Base-by-base conservation (phyloP, 2,797 vertebrate genomes). In the Enteromius unitaeniatus region DNA sequence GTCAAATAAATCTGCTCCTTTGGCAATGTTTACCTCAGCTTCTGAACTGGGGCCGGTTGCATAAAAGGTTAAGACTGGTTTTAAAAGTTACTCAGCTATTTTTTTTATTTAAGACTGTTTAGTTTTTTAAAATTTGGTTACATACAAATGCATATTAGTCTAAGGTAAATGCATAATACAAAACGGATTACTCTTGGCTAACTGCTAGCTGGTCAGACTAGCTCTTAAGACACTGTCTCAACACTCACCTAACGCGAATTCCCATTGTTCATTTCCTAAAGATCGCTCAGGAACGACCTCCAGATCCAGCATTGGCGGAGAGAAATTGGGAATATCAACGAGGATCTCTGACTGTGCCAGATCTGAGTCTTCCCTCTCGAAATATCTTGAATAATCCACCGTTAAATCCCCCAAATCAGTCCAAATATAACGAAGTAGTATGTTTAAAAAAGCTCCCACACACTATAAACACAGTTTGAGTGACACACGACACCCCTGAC, bases 241-340 rank as follows among this genome's bases (percentile, higher is more conserved):
- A 37, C 37, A 67, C 88, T 89, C 85, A 98, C 98, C 98, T 94
- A 99, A 94, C 85, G 97, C 96, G 88, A 99, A 99, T 94, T 99
- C 98, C 98, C 98, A 99, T 98, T 97, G 98, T 92, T 99, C 98
- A 95, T 99, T 98, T 95, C 98, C 98, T 91, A 99, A 94, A 94
- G 98, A 99, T 89, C 98, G 96, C 95, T 99, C 98, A 92, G 98
- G 98, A 87, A 99, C 97, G 93, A 99, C 98, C 93, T 99, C 98
- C 95, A 99, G 95, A 95, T 99, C 98, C 94, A 99, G 97, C 98
- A 99, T 99, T 98, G 97, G 96, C 95, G 89, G 93, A 92, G 90
- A 90, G 86, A 92, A 53, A 79, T 47, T 83, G 88, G 77, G 90
- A 62, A 85, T 87, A 72, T 87, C 89, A 62, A 75, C 74, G 72